These are phyloP conservation scores for Cremastobaeus sp. DNA, from an alignment of 2,888 invertebrate species.

Conservation along the genomic window DNA sequence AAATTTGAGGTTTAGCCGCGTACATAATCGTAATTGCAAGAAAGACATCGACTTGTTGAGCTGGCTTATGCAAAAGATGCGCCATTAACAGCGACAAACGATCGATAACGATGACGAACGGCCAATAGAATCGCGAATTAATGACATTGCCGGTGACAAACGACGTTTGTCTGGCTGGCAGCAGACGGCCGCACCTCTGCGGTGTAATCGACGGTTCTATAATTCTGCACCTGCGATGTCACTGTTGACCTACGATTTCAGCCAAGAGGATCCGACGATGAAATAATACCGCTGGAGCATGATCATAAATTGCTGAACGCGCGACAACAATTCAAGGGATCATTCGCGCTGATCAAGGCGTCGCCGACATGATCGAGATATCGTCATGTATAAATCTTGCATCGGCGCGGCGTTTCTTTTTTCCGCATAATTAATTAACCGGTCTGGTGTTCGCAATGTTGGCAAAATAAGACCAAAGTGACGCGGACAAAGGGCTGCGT, in stretches of 20 bases:
- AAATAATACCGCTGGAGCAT: constrained; percentile 27
- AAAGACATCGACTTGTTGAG: constrained; percentile 31
- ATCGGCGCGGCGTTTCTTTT: constrained; percentile 30
- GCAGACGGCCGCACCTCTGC: constrained; percentile 43
- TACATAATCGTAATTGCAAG: neutral
- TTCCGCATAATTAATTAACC: constrained; percentile 23
- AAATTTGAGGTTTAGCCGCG: no score
- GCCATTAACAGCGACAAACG: constrained; percentile 54
- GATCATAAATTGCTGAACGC: constrained; percentile 25
- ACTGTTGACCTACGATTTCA: constrained; percentile 35
- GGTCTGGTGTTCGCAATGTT: neutral
- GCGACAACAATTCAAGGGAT: constrained; percentile 33
- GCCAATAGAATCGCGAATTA: constrained; percentile 55
- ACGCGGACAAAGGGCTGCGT: no score
- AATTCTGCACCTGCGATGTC: constrained; percentile 39
- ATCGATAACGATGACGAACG: constrained; percentile 61
- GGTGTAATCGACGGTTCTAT: constrained; percentile 35
- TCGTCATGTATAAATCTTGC: constrained; percentile 44
- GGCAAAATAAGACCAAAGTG: no score
- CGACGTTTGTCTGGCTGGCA: constrained; percentile 36
- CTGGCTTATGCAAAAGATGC: constrained; percentile 45
- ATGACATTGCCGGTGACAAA: constrained; percentile 53
- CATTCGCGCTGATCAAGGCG: constrained; percentile 51
- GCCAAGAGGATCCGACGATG: constrained; percentile 24
- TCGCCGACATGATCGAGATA: constrained; percentile 26